Conservation (phyloP, 2,888 invertebrate species). For the Drosophila fulvimacula region DNA sequence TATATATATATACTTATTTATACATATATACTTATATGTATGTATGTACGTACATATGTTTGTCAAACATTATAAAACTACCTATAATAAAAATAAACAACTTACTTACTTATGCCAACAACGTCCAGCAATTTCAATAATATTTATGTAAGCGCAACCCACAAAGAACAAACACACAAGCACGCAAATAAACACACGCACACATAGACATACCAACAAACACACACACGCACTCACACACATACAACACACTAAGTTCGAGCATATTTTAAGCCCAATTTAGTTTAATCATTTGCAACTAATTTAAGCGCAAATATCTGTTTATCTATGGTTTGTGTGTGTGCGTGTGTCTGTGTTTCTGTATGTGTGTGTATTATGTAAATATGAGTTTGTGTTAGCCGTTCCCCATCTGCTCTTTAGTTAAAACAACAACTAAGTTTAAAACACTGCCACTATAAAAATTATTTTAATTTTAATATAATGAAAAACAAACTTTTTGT, state of each 20-base stretch:
- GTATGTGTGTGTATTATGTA: constrained; percentile 41
- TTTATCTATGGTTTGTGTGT: constrained; percentile 17
- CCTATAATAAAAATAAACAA: constrained; percentile 69
- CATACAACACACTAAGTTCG: constrained; percentile 20
- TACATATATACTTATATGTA: too few species aligned
- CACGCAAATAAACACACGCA: constrained; percentile 9
- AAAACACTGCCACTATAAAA: constrained; percentile 49
- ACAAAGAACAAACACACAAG: constrained; percentile 41
- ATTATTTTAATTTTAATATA: constrained; percentile 26
- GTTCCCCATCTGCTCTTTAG: constrained; percentile 30
- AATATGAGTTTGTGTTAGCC: constrained; percentile 48
- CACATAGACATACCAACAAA: constrained; percentile 1
- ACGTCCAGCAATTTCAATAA: constrained; percentile 79
- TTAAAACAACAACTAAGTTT: constrained; percentile 27
- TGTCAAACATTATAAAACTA: constrained; percentile 47
- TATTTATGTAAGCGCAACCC: constrained; percentile 70
- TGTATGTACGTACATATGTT: constrained; percentile 4
- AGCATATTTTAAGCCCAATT: constrained; percentile 66
- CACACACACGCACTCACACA: constrained; percentile 13
- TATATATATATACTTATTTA: background rate
- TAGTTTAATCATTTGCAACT: constrained; percentile 68
- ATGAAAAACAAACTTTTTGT: constrained; percentile 36
- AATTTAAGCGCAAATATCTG: constrained; percentile 57
- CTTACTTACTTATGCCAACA: constrained; percentile 80
- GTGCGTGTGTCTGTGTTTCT: background rate